Conservation (phyloP, 2,888 invertebrate genomes). For the Hydriomena furcata region DNA sequence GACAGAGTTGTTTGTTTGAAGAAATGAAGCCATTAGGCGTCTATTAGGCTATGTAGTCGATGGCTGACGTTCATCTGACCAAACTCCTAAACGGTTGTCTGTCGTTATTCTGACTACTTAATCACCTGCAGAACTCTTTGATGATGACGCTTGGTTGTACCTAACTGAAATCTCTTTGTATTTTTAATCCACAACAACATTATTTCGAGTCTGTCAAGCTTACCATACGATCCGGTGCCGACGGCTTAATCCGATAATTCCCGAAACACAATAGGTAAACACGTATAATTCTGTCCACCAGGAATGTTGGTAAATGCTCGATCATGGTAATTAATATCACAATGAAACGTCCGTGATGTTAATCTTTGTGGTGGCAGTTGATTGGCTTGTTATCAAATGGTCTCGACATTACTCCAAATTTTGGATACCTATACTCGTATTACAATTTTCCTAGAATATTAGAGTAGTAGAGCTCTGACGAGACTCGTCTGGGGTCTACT, state of each 20-base stretch:
- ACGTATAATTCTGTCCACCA: constrained; percentile 24
- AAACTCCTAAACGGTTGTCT: too few species aligned
- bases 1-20: too few species aligned
- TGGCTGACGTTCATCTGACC: too few species aligned
- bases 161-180: constrained; percentile 13
- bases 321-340: constrained; percentile 26
- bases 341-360: constrained; percentile 13
- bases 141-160: background rate
- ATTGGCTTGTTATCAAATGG: background rate
- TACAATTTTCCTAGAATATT: too few species aligned
- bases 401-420: too few species aligned
- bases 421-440: too few species aligned
- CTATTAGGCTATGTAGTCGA: too few species aligned
- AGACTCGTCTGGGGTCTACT: too few species aligned
- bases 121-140: background rate
- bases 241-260: constrained; percentile 45
- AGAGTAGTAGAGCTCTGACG: too few species aligned
- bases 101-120: too few species aligned
- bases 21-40: too few species aligned
- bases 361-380: constrained; percentile 14
- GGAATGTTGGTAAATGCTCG: constrained; percentile 11
- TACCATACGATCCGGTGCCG: constrained; percentile 30
- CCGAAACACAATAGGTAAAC: constrained; percentile 43
- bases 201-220: constrained; percentile 27
- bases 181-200: constrained; percentile 27